Percentiles rank a stretch among this genome's conserved stretches.
These are phyloP conservation scores for Eristalinus sepulchralis DNA, from an alignment of 2,888 invertebrate genomes.

Conservation along the genomic window DNA sequence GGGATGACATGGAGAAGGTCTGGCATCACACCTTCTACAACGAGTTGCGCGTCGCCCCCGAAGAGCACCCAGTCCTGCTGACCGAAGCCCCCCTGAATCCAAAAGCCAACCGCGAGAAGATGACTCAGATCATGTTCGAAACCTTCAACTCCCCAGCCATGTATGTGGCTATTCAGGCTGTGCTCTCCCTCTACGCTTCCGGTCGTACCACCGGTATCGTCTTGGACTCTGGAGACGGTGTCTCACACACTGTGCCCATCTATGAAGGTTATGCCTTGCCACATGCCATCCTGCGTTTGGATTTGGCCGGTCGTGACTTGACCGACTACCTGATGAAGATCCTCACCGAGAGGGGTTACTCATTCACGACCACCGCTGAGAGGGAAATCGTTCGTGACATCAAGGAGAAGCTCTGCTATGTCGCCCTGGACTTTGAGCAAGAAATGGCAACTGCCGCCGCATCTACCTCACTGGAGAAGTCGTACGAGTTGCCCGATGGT, in stretches of 20 bases:
- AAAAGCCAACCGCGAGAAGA: slow-evolving; percentile 94
- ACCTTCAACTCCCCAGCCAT: slow-evolving; percentile 96
- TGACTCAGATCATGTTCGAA: slow-evolving; percentile 97
- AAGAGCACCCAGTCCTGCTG: slow-evolving; percentile 93
- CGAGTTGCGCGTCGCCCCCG: slow-evolving; percentile 97
- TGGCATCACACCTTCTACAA: slow-evolving; percentile 99
- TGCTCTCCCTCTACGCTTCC: slow-evolving; percentile 95
- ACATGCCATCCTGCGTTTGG: slow-evolving; percentile 95
- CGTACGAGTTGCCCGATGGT: slow-evolving; percentile 96
- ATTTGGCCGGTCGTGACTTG: slow-evolving; percentile 95
- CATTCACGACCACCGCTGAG: slow-evolving; percentile 95
- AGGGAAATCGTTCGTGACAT: slow-evolving; percentile 97
- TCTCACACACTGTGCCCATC: slow-evolving; percentile 97
- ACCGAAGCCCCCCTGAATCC: slow-evolving; percentile 95
- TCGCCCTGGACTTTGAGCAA: slow-evolving; percentile 95
- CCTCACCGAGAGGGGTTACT: slow-evolving; percentile 94
- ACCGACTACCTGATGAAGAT: slow-evolving; percentile 98
- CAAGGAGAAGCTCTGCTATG: slow-evolving; percentile 96
- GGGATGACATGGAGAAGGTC: slow-evolving; percentile 99
- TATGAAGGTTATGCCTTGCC: slow-evolving; percentile 97
- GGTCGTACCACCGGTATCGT: slow-evolving; percentile 99
- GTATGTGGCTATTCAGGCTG: slow-evolving; percentile 97
- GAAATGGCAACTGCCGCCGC: slow-evolving; percentile 97
- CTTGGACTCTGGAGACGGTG: slow-evolving; percentile 97
- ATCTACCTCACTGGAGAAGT: slow-evolving; percentile 96